Conservation (phyloP, 2,888 invertebrate genomes). For the Chloromyia formosa region DNA sequence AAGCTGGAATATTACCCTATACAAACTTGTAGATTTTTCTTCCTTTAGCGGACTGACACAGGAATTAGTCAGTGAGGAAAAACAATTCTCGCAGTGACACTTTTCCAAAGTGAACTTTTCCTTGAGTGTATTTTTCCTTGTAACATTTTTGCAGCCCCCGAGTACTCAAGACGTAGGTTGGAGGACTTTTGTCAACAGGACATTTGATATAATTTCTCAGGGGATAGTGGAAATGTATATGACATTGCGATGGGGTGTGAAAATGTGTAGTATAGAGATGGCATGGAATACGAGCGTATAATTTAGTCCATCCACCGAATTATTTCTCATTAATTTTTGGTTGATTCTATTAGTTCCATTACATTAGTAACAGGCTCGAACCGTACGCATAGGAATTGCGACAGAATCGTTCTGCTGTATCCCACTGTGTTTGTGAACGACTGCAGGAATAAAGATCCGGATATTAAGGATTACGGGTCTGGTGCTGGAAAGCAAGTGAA, state of each 20-base stretch:
- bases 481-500: neutral
- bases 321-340: conserved; percentile 40
- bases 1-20: neutral
- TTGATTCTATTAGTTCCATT: conserved; percentile 42
- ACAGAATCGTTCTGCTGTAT: neutral
- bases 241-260: neutral
- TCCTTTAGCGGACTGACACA: neutral
- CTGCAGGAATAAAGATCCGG: conserved; percentile 10
- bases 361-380: conserved; percentile 25
- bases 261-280: neutral
- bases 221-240: conserved; percentile 13
- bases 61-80: neutral
- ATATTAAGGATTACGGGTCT: conserved; percentile 8
- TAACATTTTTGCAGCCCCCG: neutral
- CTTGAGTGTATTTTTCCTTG: neutral
- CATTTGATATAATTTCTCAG: conserved; percentile 20
- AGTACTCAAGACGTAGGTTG: neutral
- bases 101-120: neutral
- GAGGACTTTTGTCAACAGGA: conserved; percentile 25
- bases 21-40: conserved; percentile 11
- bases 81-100: conserved; percentile 9
- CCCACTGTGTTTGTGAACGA: neutral
- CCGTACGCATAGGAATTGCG: neutral
- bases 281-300: neutral
- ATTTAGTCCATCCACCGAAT: conserved; percentile 6